Evolutionary conservation across 2,888 invertebrate genomes (phyloP).

Genomic region (Trachelus stipa): DNA sequence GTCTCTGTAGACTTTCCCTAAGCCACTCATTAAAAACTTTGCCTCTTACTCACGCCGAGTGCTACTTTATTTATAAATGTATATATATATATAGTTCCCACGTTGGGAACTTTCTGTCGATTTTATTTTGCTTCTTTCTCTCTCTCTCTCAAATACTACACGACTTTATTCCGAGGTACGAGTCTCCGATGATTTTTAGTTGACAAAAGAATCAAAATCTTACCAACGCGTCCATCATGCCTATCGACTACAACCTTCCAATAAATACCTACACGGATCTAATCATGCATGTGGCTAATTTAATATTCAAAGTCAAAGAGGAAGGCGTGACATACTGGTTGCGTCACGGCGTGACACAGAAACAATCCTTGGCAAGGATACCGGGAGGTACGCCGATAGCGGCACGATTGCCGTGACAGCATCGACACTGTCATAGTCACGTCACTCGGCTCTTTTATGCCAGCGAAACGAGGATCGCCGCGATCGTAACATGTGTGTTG

Average conservation of each 20-base stretch:
- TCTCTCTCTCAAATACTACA: too few relatives aligned
- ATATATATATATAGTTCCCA: too few relatives aligned
- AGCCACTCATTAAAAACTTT: too few relatives aligned
- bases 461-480: not conserved
- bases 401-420: constrained; percentile 32
- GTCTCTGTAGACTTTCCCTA: constrained; percentile 47
- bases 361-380: constrained; percentile 46
- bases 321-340: constrained; percentile 50
- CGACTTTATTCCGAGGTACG: too few relatives aligned
- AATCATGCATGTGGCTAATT: constrained; percentile 43
- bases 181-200: too few relatives aligned
- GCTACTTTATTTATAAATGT: too few relatives aligned
- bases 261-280: constrained; percentile 22
- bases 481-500: constrained; percentile 27
- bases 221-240: too few relatives aligned
- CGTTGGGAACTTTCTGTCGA: too few relatives aligned
- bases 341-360: constrained; percentile 53
- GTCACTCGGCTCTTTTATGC: constrained; percentile 8
- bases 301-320: constrained; percentile 49
- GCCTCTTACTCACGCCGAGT: too few relatives aligned
- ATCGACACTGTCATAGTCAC: constrained; percentile 6
- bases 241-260: not conserved
- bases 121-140: too few relatives aligned
- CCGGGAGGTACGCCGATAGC: constrained; percentile 25
- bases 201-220: too few relatives aligned